Percentiles rank a stretch among this genome's conserved stretches.
These are phyloP conservation scores for Solea solea DNA, from an alignment of 2,113 vertebrate genomes.

Conservation along the genomic window DNA sequence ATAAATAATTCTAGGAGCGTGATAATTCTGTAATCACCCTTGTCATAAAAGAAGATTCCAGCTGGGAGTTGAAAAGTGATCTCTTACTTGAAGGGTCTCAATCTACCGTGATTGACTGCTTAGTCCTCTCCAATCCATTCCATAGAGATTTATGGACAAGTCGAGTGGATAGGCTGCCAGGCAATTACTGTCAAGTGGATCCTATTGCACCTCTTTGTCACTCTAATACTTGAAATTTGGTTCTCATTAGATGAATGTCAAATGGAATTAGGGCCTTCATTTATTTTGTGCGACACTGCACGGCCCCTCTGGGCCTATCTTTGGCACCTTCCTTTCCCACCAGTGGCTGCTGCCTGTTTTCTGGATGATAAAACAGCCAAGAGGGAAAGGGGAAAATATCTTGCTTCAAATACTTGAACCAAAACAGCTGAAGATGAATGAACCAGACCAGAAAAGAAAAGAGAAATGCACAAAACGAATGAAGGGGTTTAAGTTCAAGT, in stretches of 20 bases:
- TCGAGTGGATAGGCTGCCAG: constrained; percentile 52
- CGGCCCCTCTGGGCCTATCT: constrained; percentile 9
- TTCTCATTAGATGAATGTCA: constrained; percentile 77
- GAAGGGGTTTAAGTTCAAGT: constrained; percentile 14
- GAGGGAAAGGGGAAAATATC: background rate
- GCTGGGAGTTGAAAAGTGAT: constrained; percentile 45
- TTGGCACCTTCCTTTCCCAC: constrained; percentile 25
- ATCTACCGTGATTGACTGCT: constrained; percentile 57
- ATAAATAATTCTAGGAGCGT: background rate
- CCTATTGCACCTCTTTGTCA: constrained; percentile 67
- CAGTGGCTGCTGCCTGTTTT: constrained; percentile 20
- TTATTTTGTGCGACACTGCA: constrained; percentile 48
- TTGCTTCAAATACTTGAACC: background rate
- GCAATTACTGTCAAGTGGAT: constrained; percentile 76
- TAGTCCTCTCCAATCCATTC: constrained; percentile 54
- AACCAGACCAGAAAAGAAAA: background rate
- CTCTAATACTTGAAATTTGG: constrained; percentile 71
- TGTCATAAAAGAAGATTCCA: constrained; percentile 14
- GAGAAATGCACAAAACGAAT: constrained; percentile 12
- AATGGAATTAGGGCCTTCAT: constrained; percentile 72
- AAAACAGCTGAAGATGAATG: background rate
- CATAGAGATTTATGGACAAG: constrained; percentile 52
- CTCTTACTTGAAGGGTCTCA: constrained; percentile 50
- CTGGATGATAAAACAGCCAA: constrained; percentile 6
- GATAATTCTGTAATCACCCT: constrained; percentile 34